Percentiles rank a stretch among this genome's conserved stretches.
phyloP scores from a whole-genome alignment of 2,797 vertebrate species.

The Acipenser oxyrinchus region DNA sequence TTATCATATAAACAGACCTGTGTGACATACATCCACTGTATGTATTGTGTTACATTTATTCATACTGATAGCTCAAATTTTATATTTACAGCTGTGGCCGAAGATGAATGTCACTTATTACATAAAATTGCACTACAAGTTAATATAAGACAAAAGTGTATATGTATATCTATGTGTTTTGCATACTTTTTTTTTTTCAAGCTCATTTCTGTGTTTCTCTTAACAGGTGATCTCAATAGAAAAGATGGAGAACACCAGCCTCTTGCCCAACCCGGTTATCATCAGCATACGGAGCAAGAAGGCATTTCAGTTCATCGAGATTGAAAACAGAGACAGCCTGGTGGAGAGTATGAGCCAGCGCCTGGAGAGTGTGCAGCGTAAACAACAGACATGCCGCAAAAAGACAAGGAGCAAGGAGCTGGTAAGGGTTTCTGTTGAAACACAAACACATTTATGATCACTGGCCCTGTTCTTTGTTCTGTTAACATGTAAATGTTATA shows the following conservation, averaged over 20 bases:
- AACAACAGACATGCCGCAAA: constrained; percentile 38
- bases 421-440: not conserved
- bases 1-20: no score
- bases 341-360: constrained; percentile 66
- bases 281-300: constrained; percentile 79
- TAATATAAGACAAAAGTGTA: no score
- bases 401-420: constrained; percentile 22
- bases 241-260: constrained; percentile 82
- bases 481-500: no score
- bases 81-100: no score
- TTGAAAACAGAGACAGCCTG: constrained; percentile 71
- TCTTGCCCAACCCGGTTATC: constrained; percentile 82
- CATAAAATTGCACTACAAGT: no score
- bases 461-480: no score
- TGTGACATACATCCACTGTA: no score
- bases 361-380: constrained; percentile 61
- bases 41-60: no score
- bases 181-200: not conserved
- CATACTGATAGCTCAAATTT: no score
- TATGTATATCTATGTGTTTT: no score
- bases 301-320: constrained; percentile 92
- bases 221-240: constrained; percentile 84
- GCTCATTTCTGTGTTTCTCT: not conserved
- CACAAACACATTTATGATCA: no score
- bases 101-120: no score